Evolutionary conservation across 2,797 vertebrate genomes (phyloP), one percentile per base, ranked within the genome.

Genomic region (Hippopotamyrus pictus): DNA sequence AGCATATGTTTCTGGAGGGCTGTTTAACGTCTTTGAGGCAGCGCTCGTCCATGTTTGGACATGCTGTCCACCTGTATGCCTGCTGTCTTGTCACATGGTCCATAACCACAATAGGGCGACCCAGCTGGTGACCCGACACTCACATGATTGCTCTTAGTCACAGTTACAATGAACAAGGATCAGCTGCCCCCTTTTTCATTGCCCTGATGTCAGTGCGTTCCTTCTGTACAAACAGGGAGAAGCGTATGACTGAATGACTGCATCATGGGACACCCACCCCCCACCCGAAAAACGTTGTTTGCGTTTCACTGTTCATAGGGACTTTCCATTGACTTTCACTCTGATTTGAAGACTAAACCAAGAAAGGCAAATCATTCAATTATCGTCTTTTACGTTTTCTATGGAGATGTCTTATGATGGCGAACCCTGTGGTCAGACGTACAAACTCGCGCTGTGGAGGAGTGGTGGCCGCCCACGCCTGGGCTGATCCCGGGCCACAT

Each of bases 131-230:
- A 85, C 11, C 50, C n/a, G 46, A 3, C 22, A 46, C 46, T 51
- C 83, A 85, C 44, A 29, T 50, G 83, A 50, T 51, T 29, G 11
- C 9, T 51, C 44, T 85, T 29, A 14, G n/a, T 85, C 46, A 85
- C 83, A 14, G 22, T 85, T 85, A 51, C 83, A 50, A 50, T 22
- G 50, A 85, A 85, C 83, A 51, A 85, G 44, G 83, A 85, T 85
- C 83, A 51, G 50, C n/a, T 48, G 83, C 46, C 83, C 46, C 12
- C 82, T 1, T 84, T 48, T 79, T 41, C 7, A 37, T 41, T 41
- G 73, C 33, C 73, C 1, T 44, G 73, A 17, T 25, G 73, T 76
- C 25, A 73, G 29, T 73, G 29, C 29, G 69, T 37, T 3, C 69
- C 69, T 25, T 9, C 59, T 25, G 62, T 82, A n/a, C 5, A 44